Base-by-base conservation (phyloP, 2,113 vertebrate species). In the Cygnus buccinator region DNA sequence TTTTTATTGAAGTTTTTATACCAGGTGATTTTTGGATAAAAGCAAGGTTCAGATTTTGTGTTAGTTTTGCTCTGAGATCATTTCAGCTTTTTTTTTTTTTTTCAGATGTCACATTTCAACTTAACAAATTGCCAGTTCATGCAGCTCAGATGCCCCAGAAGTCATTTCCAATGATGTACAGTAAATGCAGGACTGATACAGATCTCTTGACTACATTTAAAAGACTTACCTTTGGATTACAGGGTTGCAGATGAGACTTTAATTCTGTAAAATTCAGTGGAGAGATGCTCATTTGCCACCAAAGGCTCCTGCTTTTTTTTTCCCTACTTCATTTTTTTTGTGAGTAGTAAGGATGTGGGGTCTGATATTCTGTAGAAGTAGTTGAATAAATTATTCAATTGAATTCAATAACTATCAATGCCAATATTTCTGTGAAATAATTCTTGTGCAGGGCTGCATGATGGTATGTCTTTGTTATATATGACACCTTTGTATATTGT, bases 181-280 rank as follows among this genome's bases (percentile, higher is more conserved):
- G 23, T 85, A 92, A 94, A 92, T 92, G 83, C 83, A 91, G 84
- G 67, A 54, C 54, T 33, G 80, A 87, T 71, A 90, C 37, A 63
- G 52, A 89, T 94, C 91, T 93, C 74, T 31, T 78, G 70, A 65
- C 48, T 59, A 70, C 74, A 70, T 90, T 96, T 94, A 87, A 95
- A 84, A 95, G 81, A 29, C 55, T 46, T 82, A 79, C 87, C 62
- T 96, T 75, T 73, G 62, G 54, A 84, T 94, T 81, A 29, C 25
- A 74, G 78, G 29, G 18, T 70, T 93, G 74, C 66, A 92, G 66
- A 72, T 70, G 89, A 92, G 58, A 63, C 57, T 73, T 89, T 20
- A 88, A 73, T 86, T 95, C 65, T 84, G 35, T 71, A 65, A 46
- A 91, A 61, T 54, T 68, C 87, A 70, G 41, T 59, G 54, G 54